Evolutionary conservation across 1,140 invertebrate species (phyloP), one percentile per base, ranked within the genome.

Genomic region (Orius insidiosus): DNA sequence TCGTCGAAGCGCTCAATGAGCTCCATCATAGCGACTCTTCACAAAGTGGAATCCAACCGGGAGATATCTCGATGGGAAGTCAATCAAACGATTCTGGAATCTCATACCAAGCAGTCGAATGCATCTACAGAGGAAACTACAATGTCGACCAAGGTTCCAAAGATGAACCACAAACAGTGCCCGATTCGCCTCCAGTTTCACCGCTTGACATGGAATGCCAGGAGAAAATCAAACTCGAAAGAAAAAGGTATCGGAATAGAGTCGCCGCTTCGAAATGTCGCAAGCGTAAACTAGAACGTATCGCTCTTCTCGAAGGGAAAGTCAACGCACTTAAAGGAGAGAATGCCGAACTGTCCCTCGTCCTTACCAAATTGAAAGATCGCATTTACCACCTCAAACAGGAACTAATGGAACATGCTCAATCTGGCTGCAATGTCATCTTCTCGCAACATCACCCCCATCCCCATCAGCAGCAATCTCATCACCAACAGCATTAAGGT

Each of bases 171-270:
- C 84, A 87, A 58, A 85, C 80, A 2, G 80, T 86, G 1, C 80
- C 83, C 1, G 78, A 71, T 47, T 43, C 41, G 10, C 81, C 83
- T 4, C 78, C 81, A 36, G 69, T 92, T 52, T 90, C 85, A 2
- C 90, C 92, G 3, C 94, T 97, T 44, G 80, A 97, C 62, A 94
- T 97, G 90, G 89, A 89, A 59, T 75, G 74, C 33, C 92, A 98
- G 61, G 93, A 97, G 62, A 75, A 75, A 54, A 90, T 95, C 52
- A 98, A 98, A 61, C 61, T 97, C 19, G 94, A 98, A 60, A 70
- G 93, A 13, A 98, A 98, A 63, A 61, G 93, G 16, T 86, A 92
- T 53, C 73, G 94, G 45, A 98, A 98, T 65, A 73, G 94, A 47
- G 75, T 97, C 10, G 94, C 94, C 5, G 94, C 94, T 0, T 88